Percentiles rank a stretch among this genome's conserved stretches.
phyloP scores from a whole-genome alignment of 2,888 invertebrate species.

The Dioctria linearis region DNA sequence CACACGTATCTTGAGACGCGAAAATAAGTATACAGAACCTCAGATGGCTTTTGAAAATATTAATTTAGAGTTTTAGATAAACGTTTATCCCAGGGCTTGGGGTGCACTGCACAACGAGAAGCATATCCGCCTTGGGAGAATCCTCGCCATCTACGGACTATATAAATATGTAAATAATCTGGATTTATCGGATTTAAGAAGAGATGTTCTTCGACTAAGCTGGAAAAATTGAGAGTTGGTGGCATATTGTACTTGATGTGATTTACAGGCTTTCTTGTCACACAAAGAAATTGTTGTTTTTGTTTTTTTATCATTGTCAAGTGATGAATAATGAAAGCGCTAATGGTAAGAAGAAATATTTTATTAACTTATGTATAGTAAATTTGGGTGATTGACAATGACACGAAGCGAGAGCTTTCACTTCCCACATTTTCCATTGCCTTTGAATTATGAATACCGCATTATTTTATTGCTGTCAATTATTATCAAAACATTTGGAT shows the following conservation, averaged over 20 bases:
- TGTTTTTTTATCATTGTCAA: constrained; percentile 31
- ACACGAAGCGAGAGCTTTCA: too few species aligned
- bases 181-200: constrained; percentile 57
- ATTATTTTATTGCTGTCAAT: too few species aligned
- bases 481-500: too few species aligned
- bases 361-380: too few species aligned
- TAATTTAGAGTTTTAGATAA: constrained; percentile 57
- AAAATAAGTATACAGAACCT: constrained; percentile 45
- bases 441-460: too few species aligned
- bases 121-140: constrained; percentile 18
- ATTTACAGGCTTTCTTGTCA: constrained; percentile 41
- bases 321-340: constrained; percentile 14
- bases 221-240: constrained; percentile 31
- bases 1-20: background rate
- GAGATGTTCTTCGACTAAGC: constrained; percentile 37
- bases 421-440: too few species aligned
- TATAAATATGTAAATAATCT: constrained; percentile 58
- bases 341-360: constrained; percentile 10
- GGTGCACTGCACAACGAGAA: constrained; percentile 15
- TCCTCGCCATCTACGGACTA: constrained; percentile 40
- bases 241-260: constrained; percentile 11
- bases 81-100: constrained; percentile 53
- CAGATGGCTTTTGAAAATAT: constrained; percentile 57
- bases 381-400: too few species aligned
- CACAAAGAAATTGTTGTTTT: constrained; percentile 1